Percentiles rank a stretch among this genome's conserved stretches.
Conservation (phyloP, 2,797 vertebrate genomes). For the Bovichtus diacanthus region DNA sequence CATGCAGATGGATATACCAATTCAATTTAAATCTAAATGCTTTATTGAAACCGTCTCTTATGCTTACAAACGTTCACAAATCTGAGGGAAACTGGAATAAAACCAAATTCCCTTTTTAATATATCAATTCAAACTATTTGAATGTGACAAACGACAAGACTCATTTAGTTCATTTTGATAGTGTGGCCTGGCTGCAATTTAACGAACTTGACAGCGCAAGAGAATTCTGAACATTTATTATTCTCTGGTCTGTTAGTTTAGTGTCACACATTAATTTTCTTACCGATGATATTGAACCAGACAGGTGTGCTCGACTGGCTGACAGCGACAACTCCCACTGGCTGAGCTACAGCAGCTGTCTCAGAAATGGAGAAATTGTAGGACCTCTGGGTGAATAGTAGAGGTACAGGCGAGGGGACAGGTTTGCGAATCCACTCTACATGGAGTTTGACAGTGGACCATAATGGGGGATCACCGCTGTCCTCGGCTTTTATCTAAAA, state of each 20-base stretch:
- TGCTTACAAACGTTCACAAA: background rate
- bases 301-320: slow-evolving; percentile 89
- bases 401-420: slow-evolving; percentile 83
- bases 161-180: background rate
- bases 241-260: background rate
- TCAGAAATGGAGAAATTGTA: slow-evolving; percentile 94
- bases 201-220: background rate
- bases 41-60: background rate
- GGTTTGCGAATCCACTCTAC: slow-evolving; percentile 96
- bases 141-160: slow-evolving; percentile 8
- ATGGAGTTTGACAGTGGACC: slow-evolving; percentile 91
- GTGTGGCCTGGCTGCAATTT: background rate
- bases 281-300: slow-evolving; percentile 97
- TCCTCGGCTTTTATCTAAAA: slow-evolving; percentile 95
- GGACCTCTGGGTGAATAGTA: slow-evolving; percentile 90
- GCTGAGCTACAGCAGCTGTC: slow-evolving; percentile 92
- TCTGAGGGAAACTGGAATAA: background rate
- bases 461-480: slow-evolving; percentile 92
- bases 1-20: background rate
- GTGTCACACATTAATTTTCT: slow-evolving; percentile 51
- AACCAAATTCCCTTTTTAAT: background rate
- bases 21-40: background rate
- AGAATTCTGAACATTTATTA: background rate
- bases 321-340: slow-evolving; percentile 91
- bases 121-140: background rate